These are phyloP conservation scores for Teleogryllus occipitalis DNA, from an alignment of 1,140 invertebrate genomes.

Conservation along the genomic window DNA sequence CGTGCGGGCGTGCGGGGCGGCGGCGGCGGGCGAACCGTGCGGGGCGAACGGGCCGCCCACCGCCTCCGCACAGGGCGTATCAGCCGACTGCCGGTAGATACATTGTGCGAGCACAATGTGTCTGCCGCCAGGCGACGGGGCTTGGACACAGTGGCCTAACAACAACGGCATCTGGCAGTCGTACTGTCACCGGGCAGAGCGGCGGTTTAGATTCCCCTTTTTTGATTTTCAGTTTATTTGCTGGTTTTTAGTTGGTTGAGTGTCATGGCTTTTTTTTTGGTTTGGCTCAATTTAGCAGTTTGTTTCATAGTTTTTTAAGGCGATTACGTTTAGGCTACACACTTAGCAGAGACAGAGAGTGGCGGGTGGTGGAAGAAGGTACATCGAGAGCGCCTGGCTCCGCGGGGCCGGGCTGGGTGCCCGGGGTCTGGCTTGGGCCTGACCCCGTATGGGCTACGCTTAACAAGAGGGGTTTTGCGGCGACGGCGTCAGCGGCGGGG, in stretches of 20 bases:
- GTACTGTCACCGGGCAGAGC: constrained; percentile 26
- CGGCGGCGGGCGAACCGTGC: no score
- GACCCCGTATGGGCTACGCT: neutral
- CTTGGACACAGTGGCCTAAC: constrained; percentile 23
- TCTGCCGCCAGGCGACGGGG: constrained; percentile 19
- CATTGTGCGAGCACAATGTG: constrained; percentile 19
- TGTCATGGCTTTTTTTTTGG: neutral
- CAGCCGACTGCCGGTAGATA: neutral
- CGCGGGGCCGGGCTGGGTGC: neutral
- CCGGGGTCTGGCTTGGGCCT: neutral
- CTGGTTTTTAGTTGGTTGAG: neutral
- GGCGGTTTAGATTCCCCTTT: constrained; percentile 25
- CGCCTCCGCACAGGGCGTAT: neutral
- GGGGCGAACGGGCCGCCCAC: no score
- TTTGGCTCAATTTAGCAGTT: neutral
- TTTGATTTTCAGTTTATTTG: constrained; percentile 6
- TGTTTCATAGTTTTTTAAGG: neutral
- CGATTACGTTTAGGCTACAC: constrained; percentile 3
- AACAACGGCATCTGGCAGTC: constrained; percentile 27
- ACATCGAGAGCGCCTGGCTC: neutral
- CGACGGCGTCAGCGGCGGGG: neutral
- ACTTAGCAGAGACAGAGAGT: neutral
- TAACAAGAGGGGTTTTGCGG: neutral
- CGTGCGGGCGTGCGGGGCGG: no score
- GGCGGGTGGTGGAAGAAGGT: neutral